Percentiles rank a stretch among this genome's conserved stretches.
These are phyloP conservation scores for Pteronura brasiliensis DNA, from an alignment of 2,113 vertebrate genomes.

Conservation along the genomic window DNA sequence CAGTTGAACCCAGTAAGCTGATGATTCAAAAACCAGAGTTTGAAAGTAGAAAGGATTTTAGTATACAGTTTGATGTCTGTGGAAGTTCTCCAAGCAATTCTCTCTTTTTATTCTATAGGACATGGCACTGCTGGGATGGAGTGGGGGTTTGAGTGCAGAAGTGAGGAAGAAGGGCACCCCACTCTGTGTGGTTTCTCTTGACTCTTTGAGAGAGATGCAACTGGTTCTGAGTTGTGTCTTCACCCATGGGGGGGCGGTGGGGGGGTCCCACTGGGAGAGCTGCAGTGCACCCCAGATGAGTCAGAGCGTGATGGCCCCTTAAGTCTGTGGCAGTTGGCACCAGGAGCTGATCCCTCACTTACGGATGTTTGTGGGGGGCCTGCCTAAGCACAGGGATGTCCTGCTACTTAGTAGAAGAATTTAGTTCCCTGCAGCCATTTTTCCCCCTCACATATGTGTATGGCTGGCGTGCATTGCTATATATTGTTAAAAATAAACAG, in stretches of 20 bases:
- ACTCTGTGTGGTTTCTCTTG: background rate
- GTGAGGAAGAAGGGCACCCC: background rate
- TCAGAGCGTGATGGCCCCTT: background rate
- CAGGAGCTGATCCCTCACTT: conserved; percentile 30
- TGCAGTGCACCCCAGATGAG: fast-evolving
- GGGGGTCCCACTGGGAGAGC: background rate
- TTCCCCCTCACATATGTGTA: conserved; percentile 51
- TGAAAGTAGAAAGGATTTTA: background rate
- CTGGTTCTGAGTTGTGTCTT: background rate
- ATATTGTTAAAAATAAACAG: conserved; percentile 86
- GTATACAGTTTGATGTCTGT: background rate
- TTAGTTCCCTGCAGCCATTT: conserved; percentile 34
- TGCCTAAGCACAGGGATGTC: conserved; percentile 12
- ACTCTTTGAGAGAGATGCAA: background rate
- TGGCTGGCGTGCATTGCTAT: conserved; percentile 62
- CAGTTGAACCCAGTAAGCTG: background rate
- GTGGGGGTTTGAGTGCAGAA: fast-evolving
- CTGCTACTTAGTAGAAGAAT: background rate
- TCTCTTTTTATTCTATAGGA: background rate
- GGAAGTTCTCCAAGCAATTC: background rate
- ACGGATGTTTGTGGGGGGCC: background rate
- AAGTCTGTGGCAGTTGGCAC: background rate
- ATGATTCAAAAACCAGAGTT: background rate
- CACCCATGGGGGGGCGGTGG: fast-evolving
- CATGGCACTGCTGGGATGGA: too few relatives aligned